Evolutionary conservation across 2,113 vertebrate species (phyloP).

Genomic region (Melospiza georgiana): DNA sequence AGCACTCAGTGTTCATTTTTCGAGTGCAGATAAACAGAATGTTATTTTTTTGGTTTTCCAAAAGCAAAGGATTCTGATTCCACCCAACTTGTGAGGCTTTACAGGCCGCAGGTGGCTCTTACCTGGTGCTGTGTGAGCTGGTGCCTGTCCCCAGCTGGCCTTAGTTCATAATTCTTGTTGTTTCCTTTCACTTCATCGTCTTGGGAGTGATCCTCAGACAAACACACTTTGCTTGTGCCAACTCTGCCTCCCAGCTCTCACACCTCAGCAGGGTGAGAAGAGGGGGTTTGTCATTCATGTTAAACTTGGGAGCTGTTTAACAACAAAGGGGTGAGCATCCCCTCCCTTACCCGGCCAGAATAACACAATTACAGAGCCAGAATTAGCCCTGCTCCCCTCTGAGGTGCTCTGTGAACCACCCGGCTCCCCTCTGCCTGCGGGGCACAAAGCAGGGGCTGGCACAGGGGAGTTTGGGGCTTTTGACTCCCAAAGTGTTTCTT

Average conservation of each 20-base stretch:
- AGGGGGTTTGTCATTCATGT: fast-evolving
- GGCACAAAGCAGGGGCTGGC: not conserved
- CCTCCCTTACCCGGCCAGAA: not conserved
- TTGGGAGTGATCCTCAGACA: not conserved
- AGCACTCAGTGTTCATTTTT: not conserved
- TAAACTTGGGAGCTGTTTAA: not conserved
- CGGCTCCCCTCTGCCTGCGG: not conserved
- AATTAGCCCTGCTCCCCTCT: not conserved
- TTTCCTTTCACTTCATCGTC: not conserved
- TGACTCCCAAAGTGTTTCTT: conserved; percentile 69
- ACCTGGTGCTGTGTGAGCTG: not conserved
- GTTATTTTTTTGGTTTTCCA: not conserved
- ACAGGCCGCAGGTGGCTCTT: not conserved
- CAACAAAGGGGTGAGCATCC: not conserved
- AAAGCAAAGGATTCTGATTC: not conserved
- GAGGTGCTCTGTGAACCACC: not conserved
- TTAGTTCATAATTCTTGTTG: not conserved
- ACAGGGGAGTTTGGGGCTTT: not conserved
- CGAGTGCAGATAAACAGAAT: not conserved
- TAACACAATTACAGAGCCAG: too few species aligned
- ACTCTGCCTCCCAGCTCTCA: not conserved
- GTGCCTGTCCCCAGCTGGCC: not conserved
- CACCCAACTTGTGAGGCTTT: not conserved
- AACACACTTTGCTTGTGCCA: not conserved
- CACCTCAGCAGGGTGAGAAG: not conserved